Conservation (phyloP, 2,113 vertebrate species). For the Mastomys coucha region DNA sequence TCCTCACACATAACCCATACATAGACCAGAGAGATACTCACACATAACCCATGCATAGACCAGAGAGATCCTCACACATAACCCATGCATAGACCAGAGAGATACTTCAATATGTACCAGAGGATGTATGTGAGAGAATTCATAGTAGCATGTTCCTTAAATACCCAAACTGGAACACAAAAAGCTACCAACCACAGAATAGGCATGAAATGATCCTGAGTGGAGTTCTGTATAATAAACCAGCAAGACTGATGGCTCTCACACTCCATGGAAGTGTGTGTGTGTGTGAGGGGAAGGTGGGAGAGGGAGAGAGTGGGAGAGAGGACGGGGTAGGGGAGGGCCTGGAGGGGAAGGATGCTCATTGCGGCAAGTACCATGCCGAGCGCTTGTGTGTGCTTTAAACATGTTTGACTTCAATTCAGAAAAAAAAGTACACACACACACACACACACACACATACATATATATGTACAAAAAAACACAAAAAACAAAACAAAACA, state of each 20-base stretch:
- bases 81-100: no score
- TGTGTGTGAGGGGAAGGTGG: background rate
- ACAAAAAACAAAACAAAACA: background rate
- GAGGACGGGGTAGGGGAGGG: background rate
- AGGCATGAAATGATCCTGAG: background rate
- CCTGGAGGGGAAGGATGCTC: no score
- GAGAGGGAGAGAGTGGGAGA: background rate
- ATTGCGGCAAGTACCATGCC: no score
- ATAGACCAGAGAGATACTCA: no score
- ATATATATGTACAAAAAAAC: no score
- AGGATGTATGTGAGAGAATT: background rate
- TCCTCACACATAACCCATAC: no score
- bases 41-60: no score
- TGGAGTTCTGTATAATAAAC: background rate
- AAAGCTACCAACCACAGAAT: background rate
- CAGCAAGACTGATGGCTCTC: slow-evolving; percentile 27
- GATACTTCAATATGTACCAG: background rate
- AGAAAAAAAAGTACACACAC: no score
- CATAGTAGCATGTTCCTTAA: background rate
- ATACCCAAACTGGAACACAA: background rate
- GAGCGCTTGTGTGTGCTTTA: background rate
- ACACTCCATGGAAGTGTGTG: background rate
- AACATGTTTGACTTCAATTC: background rate
- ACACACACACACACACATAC: no score
- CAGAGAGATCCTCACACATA: no score